Percentiles rank a stretch among this genome's conserved stretches.
Conservation (phyloP, 2,797 vertebrate genomes). For the Neosilurus mollespiculum region DNA sequence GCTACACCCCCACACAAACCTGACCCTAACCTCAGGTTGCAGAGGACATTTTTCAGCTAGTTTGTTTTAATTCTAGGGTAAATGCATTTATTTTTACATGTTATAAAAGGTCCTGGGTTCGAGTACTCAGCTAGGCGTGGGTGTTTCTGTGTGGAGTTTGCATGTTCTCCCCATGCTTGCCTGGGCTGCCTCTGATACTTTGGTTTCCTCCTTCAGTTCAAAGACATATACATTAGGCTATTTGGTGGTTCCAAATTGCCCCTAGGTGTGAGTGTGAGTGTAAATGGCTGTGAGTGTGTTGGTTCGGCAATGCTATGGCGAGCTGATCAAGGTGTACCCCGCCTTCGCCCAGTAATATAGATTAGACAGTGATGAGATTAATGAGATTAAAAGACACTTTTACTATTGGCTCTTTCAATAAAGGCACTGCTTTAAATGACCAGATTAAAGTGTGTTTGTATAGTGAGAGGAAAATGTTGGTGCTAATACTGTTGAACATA, state of each 20-base stretch:
- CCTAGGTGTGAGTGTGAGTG: too few species aligned
- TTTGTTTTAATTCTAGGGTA: not conserved
- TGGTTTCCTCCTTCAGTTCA: too few species aligned
- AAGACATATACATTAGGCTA: too few species aligned
- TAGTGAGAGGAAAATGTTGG: conserved; percentile 51
- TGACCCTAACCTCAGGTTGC: not conserved
- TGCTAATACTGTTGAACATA: conserved; percentile 10
- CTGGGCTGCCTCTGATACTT: too few species aligned
- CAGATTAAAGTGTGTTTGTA: conserved; percentile 44
- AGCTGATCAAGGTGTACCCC: too few species aligned
- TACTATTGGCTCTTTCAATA: conserved; percentile 47
- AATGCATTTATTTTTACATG: not conserved
- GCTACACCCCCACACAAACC: not conserved
- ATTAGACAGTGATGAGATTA: conserved; percentile 46
- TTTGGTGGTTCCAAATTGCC: too few species aligned
- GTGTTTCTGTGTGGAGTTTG: too few species aligned
- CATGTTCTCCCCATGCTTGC: too few species aligned
- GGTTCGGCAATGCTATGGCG: too few species aligned
- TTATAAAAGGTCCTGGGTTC: not conserved
- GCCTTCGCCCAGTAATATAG: conserved; percentile 41
- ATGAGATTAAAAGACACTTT: conserved; percentile 62
- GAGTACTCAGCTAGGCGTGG: too few species aligned
- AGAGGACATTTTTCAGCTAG: not conserved
- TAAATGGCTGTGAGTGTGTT: too few species aligned
- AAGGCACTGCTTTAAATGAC: conserved; percentile 23